Evolutionary conservation across 2,113 vertebrate species (phyloP).

Genomic region (Rhegmatorhina hoffmannsi): DNA sequence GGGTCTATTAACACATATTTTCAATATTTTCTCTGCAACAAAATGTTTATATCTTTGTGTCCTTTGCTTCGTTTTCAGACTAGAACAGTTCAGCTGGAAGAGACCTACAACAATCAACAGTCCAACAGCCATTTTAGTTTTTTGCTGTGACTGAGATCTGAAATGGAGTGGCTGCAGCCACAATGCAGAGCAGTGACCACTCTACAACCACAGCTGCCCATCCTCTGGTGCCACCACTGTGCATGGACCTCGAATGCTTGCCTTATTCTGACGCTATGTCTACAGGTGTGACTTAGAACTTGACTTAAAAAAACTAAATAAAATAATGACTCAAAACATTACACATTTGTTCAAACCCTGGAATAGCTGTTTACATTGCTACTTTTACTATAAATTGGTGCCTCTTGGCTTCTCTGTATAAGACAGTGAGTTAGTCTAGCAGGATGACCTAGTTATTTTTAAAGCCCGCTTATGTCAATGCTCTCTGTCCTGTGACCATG

Average conservation of each 20-base stretch:
- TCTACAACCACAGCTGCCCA: fast-evolving
- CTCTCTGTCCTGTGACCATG: slow-evolving; percentile 86
- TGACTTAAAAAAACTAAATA: not conserved
- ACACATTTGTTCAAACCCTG: not conserved
- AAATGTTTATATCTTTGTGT: not conserved
- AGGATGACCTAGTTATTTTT: slow-evolving; percentile 83
- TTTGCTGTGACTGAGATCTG: not conserved
- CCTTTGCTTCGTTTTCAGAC: not conserved
- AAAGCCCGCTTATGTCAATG: slow-evolving; percentile 85
- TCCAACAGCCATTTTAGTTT: not conserved
- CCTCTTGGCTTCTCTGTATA: slow-evolving; percentile 8
- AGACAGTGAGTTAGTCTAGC: slow-evolving; percentile 39
- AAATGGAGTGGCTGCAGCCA: not conserved
- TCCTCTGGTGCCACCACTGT: fast-evolving
- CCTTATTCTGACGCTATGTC: not conserved
- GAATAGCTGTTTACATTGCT: not conserved
- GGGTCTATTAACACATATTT: not conserved
- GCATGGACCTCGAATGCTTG: not conserved
- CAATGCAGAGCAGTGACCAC: fast-evolving
- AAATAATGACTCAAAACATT: not conserved
- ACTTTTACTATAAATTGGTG: slow-evolving; percentile 53
- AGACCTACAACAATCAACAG: not conserved
- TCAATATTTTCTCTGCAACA: not conserved
- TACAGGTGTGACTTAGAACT: not conserved
- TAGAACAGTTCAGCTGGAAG: not conserved